Base-by-base conservation (phyloP, 1,140 invertebrate species). In the Amphibalanus amphitrite region DNA sequence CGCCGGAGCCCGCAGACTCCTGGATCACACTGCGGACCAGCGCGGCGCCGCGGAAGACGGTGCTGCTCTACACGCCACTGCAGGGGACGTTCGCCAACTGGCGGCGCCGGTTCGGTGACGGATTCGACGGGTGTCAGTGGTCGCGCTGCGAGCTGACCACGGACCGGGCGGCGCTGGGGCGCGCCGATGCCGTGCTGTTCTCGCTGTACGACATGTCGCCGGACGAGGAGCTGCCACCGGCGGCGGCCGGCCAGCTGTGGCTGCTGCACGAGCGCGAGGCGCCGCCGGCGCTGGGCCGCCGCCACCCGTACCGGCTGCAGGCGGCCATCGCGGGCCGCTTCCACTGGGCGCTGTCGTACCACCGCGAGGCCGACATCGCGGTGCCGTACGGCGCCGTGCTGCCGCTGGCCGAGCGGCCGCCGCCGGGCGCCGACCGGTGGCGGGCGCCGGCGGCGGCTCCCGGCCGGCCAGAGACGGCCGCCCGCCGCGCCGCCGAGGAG, bases 201-300 rank as follows among this genome's bases (percentile, higher is more conserved):
- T 77, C 84, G 67, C 79, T 79, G 25, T 84, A 89, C 29, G 82
- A 88, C 64, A 84, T 85, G 72, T 82, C 86, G 28, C 82, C 88
- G 0, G 80, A 94, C 71, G 90, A 91, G 0, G 85, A 92, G 80
- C 88, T 86, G 74, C 93, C 92, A 75, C 77, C 90, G 40, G 82
- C 87, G 10, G 69, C 72, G 26, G 73, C 81, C 10, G 77, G 74
- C 28, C 76, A 79, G 67, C 73, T 81, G 3, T 73, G 76, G 3
- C 28, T 59, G 20, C 38, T 76, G 29, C 47, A 74, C 38, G 38
- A 38, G 38, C 38, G 38, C 38, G 38, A 38, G 38, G 38, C 38
- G 38, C 38, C 38, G 38, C 38, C 38, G 38, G 38, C 38, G 6
- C 6, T 38, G 38, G 6, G 38, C 6, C 38, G 38, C 38, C 38